Evolutionary conservation across 2,113 vertebrate genomes (phyloP).

Genomic region (Bubo blakistoni): DNA sequence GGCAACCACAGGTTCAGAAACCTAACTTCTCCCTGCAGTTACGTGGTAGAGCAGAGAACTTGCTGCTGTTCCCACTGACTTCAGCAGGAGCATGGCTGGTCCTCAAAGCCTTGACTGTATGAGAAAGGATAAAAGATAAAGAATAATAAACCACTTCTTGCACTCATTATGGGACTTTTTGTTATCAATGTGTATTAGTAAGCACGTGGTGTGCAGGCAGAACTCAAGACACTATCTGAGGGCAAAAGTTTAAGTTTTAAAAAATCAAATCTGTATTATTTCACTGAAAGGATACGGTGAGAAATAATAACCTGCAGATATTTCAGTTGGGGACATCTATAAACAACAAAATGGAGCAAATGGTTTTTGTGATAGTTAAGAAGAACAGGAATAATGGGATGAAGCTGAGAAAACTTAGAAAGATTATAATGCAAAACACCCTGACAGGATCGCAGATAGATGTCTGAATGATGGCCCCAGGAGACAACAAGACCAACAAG

Average conservation of each 20-base stretch:
- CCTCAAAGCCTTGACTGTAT: not conserved
- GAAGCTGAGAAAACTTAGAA: not conserved
- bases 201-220: not conserved
- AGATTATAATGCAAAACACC: not conserved
- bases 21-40: not conserved
- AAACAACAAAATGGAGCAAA: not conserved
- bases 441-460: not conserved
- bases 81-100: not conserved
- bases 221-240: not conserved
- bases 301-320: not conserved
- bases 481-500: not conserved
- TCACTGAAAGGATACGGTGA: not conserved
- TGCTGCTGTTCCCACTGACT: not conserved
- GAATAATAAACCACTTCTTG: not conserved
- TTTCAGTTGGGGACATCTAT: not conserved
- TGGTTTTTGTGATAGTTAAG: not conserved
- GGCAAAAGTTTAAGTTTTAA: not conserved
- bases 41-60: not conserved
- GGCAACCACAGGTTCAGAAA: not conserved
- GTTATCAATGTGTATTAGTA: not conserved
- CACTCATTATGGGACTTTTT: not conserved
- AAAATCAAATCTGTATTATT: not conserved
- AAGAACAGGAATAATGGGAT: not conserved
- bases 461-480: not conserved
- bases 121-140: not conserved